Conservation (phyloP, 2,888 invertebrate genomes). For the Pecten maximus region DNA sequence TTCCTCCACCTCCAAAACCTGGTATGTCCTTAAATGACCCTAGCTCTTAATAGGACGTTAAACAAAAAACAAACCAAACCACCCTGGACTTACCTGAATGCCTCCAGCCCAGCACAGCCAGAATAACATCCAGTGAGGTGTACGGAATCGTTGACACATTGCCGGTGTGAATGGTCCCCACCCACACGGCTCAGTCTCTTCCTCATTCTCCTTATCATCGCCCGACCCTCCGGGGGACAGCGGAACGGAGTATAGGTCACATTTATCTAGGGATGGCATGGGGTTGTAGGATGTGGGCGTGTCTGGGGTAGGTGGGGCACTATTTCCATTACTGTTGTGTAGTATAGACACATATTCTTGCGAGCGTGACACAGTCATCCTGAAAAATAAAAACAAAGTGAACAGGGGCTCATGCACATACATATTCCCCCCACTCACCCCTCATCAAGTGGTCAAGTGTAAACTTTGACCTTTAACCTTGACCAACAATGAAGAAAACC, state of each 20-base stretch:
- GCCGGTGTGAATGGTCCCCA: constrained; percentile 87
- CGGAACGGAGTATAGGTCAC: neutral
- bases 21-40: too few species aligned
- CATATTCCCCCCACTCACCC: too few species aligned
- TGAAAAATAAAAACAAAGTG: neutral
- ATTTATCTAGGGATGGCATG: neutral
- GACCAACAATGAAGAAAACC: too few species aligned
- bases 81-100: constrained; percentile 84
- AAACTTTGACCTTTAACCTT: too few species aligned
- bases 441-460: too few species aligned
- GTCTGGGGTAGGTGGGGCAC: neutral
- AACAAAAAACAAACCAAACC: too few species aligned
- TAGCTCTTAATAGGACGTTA: too few species aligned
- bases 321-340: neutral
- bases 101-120: constrained; percentile 92
- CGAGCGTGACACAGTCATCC: neutral
- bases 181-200: constrained; percentile 85
- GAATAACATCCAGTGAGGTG: constrained; percentile 90
- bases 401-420: too few species aligned
- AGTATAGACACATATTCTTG: neutral
- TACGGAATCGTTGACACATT: constrained; percentile 88
- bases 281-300: neutral
- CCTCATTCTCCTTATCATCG: neutral
- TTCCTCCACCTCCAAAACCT: too few species aligned
- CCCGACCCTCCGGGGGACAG: neutral